Base-by-base conservation (phyloP, 2,113 vertebrate genomes). In the Galbula dea region DNA sequence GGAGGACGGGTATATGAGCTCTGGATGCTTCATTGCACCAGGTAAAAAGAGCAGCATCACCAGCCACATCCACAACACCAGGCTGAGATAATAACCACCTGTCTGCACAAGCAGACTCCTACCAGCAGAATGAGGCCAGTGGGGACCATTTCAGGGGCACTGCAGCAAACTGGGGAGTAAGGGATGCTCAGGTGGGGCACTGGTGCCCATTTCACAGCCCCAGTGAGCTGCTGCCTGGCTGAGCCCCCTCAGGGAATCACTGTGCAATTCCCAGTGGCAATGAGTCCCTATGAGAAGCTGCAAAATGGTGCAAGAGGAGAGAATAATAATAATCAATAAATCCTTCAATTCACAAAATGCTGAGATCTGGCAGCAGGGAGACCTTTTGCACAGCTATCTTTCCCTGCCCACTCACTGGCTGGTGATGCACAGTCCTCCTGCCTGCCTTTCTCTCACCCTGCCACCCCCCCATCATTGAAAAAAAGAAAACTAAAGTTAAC, bases 401-500 rank as follows among this genome's bases (percentile, higher is more conserved):
- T 83, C 69, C 86, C 86, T 93, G 75, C 92, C 90, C 74, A 89
- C 91, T 88, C n/a, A 1, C 39, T 49, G 68, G 81, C 23, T 51
- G 83, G 80, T 67, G 87, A 91, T 93, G 54, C 63, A 75, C 55
- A 57, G n/a, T 51, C 66, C 79, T 37, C 79, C 62, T 4, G 73
- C 88, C 91, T 78, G 91, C 87, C 93, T 95, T 92, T 86, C 91
- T 95, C 87, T 84, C 93, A 84, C 89, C 81, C 89, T 92, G 81
- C 80, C 76, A 54, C 73, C 52, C 94, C 84, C 58, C 67, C 23
- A 32, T 96, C 86, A 69, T 54, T 74, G 84, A 85, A 95, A 94
- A 96, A 96, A 96, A 94, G 91, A 97, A 98, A 97, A 94, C 86
- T 91, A 81, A 95, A 97, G 97, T 97, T 97, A 98, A 98, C 97